Evolutionary conservation across 2,888 invertebrate species (phyloP), one percentile per base, ranked within the genome.

Genomic region (Spilosoma lubricipeda): DNA sequence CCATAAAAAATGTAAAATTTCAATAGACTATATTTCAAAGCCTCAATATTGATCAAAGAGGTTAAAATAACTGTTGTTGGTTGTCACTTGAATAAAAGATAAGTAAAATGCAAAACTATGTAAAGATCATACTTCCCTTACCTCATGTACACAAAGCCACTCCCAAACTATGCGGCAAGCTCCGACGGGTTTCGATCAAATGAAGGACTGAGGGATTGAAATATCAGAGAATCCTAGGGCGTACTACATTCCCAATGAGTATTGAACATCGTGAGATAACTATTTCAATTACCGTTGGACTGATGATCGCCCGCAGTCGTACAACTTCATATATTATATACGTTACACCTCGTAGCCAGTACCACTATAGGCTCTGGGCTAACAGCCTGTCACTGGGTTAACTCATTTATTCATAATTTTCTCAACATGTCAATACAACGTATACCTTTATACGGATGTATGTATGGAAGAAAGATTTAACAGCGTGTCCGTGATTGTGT

Each of bases 321-420:
- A 68, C 20, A 27, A 1, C 11, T 3, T 42, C 64, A 73, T 65
- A 56, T 65, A 65, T 36, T 64, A 72, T 11, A n/a, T 36, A 33
- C 27, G 20, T 67, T 39, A 27, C 67, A 72, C 67, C 67, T 72
- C 56, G 67, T 20, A 48, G 48, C 18, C 42, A 15, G 39, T 65
- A 69, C 48, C 70, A 30, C 70, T 66, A n/a, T 59, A 59, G 70
- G 70, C 65, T 39, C 30, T n/a, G 27, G 23, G 75, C 66, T 73
- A 74, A 68, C 74, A 36, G 59, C 66, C 56, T 59, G 74, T 67
- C 70, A 70, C 70, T 67, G 59, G 63, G 70, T 59, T 74, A 66
- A 45, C 66, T 74, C 74, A 66, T 71, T 63, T 39, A 36, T 52
- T 65, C 42, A 20, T 33, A 59, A 72, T 67, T 30, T 45, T 23